Evolutionary conservation across 2,888 invertebrate genomes (phyloP).

Genomic region (Masnerella sp.): DNA sequence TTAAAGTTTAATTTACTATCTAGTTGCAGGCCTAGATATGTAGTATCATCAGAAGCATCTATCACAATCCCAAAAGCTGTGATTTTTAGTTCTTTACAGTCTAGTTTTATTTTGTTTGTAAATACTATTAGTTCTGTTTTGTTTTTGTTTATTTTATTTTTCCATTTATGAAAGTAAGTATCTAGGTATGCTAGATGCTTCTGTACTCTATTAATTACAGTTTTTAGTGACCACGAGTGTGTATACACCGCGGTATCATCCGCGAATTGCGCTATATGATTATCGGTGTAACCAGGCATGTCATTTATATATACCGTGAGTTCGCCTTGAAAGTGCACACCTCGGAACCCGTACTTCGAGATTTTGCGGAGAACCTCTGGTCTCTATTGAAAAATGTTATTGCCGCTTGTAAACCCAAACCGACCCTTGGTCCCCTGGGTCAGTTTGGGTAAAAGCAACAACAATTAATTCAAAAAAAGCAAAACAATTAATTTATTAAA

Average conservation of each 20-base stretch:
- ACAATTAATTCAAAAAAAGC: no score
- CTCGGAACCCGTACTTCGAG: no score
- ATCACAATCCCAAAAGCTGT: neutral
- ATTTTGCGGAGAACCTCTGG: no score
- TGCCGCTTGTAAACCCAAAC: no score
- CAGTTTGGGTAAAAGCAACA: no score
- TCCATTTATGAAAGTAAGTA: neutral
- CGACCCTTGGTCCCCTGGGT: no score
- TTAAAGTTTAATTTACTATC: slow-evolving; percentile 6
- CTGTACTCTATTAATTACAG: neutral
- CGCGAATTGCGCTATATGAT: slow-evolving; percentile 7
- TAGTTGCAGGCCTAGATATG: slow-evolving; percentile 5
- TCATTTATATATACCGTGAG: no score
- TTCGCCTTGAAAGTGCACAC: no score
- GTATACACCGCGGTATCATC: slow-evolving; percentile 9
- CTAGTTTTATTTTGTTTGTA: neutral
- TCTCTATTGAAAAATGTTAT: no score
- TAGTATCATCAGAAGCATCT: neutral
- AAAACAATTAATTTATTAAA: no score
- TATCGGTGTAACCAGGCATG: neutral
- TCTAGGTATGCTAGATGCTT: neutral
- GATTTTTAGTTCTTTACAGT: neutral
- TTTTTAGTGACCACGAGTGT: neutral
- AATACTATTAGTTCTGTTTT: slow-evolving; percentile 6
- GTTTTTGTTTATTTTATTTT: neutral